Base-by-base conservation (phyloP, 2,113 vertebrate genomes). In the Siniperca knerii region DNA sequence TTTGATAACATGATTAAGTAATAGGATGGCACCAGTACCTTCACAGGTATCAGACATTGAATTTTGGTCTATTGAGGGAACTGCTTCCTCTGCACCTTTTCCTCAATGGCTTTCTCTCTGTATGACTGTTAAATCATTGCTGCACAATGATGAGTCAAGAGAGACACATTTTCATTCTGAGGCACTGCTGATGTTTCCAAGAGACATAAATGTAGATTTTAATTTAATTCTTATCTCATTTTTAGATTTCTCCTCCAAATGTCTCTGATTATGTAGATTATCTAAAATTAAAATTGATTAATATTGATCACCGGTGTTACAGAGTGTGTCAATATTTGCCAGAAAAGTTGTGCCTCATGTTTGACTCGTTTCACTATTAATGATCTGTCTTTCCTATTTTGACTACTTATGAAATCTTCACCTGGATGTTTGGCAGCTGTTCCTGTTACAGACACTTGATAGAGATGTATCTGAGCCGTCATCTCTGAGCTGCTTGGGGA, bases 391-490 rank as follows among this genome's bases (percentile, higher is more conserved):
- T 35, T 33, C 8, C 15, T 33, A 37, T 10, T 9, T 35, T 13
- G 18, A 55, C 11, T 21, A 0, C 12, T 23, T 29, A 29, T 29
- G 29, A 29, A 29, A 29, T 84, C 87, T 76, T 77, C 81, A 89
- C 89, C 85, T 92, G 80, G 67, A 75, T 66, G 75, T 66, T 86
- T 83, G 89, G 76, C 90, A 87, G 87, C 78, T 66, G 76, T 20
- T 81, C 18, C 69, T 44, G 21, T 62, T 25, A 18, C 37, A 87
- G 79, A 55, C 79, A 18, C 20, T 44, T 75, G 82, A 91, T 82
- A 57, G 84, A 90, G 82, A 78, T 21, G 75, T 69, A 90, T 89
- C 86, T 33, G 77, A 65, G 72, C 75, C 35, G 76, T 86, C 87
- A 80, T 86, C 54, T 87, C 67, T 1, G 71, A 8, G 0, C 78